Conservation (phyloP, 2,797 vertebrate genomes). For the Amblyopsis hoosieri region DNA sequence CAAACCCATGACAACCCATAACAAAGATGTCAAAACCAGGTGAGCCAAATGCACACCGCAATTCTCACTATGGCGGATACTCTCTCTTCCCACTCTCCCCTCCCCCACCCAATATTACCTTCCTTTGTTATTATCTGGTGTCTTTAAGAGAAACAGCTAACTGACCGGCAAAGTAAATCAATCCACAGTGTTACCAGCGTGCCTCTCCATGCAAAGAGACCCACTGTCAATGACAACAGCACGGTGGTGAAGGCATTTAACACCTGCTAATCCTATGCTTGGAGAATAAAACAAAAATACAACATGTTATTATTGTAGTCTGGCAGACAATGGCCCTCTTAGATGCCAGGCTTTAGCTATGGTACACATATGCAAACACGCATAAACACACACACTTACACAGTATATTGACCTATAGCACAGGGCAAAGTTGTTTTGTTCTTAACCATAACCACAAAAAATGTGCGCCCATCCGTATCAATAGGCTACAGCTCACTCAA, state of each 20-base stretch:
- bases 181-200: constrained; percentile 38
- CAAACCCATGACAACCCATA: background rate
- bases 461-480: no score
- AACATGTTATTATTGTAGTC: background rate
- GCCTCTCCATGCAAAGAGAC: constrained; percentile 11
- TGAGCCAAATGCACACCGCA: no score
- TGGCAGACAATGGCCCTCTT: constrained; percentile 2
- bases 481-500: background rate
- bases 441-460: background rate
- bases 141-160: no score
- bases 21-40: no score
- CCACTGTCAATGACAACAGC: no score
- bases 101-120: no score
- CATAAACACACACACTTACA: background rate
- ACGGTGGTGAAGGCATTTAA: constrained; percentile 24
- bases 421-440: constrained; percentile 2
- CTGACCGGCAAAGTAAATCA: no score
- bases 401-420: background rate
- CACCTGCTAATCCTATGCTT: constrained; percentile 22
- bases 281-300: constrained; percentile 10
- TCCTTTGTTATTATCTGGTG: no score
- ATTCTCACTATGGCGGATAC: no score
- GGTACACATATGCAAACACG: constrained; percentile 1
- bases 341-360: constrained; percentile 4
- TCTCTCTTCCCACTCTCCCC: no score